Evolutionary conservation across 2,888 invertebrate species (phyloP).

Genomic region (Elgonia sp.): DNA sequence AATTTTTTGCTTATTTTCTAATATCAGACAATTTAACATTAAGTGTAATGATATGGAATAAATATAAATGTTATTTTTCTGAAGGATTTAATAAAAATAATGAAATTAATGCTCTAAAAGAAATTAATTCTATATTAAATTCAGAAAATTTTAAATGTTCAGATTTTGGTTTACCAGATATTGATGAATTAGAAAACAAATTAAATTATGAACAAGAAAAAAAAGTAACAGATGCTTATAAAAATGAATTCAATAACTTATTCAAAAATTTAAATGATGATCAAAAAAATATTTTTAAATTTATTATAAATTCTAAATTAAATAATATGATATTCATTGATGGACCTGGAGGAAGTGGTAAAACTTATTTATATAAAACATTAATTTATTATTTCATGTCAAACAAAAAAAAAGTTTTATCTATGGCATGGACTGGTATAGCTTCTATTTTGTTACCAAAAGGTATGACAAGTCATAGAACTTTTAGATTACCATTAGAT

Average conservation of each 20-base stretch:
- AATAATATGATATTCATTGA: no score
- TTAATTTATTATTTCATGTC: no score
- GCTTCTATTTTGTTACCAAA: neutral
- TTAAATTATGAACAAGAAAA: no score
- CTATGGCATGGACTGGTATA: no score
- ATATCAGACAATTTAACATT: slow-evolving; percentile 42
- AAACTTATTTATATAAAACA: no score
- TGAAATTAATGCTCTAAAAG: slow-evolving; percentile 28
- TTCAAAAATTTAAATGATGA: slow-evolving; percentile 1
- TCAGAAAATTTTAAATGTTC: slow-evolving; percentile 44
- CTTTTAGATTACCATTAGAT: slow-evolving; percentile 29
- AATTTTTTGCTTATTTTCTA: slow-evolving; percentile 34
- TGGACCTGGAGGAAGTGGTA: no score
- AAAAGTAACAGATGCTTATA: no score
- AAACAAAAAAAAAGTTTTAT: no score
- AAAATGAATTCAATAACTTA: neutral
- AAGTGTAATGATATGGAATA: slow-evolving; percentile 33
- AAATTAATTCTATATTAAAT: slow-evolving; percentile 33
- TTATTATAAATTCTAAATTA: neutral
- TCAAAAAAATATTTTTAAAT: slow-evolving; percentile 11
- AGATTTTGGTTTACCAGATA: slow-evolving; percentile 34
- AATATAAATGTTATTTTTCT: slow-evolving; percentile 45
- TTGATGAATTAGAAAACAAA: no score
- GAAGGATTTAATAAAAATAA: slow-evolving; percentile 38
- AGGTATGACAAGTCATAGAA: slow-evolving; percentile 32